Evolutionary conservation across 2,113 vertebrate genomes (phyloP).

Genomic region (Jacana jacana): DNA sequence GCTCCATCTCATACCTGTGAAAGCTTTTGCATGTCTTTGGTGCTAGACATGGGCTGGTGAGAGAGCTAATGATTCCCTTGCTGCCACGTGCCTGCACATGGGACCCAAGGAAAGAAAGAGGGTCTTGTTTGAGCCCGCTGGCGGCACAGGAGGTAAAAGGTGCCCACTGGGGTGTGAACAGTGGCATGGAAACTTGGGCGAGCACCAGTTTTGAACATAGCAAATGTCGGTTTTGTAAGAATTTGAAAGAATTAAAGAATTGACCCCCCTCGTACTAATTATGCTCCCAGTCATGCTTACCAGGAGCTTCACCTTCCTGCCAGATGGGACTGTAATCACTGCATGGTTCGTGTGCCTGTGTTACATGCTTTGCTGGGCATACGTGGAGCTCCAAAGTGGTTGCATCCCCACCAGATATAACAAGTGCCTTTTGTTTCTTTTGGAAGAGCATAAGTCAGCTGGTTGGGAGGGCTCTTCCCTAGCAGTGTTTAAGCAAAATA

Average conservation of each 20-base stretch:
- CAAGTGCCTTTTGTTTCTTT: background rate
- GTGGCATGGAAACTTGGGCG: background rate
- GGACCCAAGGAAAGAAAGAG: background rate
- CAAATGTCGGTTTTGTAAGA: background rate
- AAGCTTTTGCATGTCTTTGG: background rate
- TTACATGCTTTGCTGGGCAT: background rate
- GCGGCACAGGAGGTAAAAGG: background rate
- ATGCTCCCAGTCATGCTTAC: background rate
- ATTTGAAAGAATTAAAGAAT: background rate
- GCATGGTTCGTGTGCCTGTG: background rate
- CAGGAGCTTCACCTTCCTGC: background rate
- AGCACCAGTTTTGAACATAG: background rate
- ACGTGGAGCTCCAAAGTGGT: background rate
- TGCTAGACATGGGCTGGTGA: background rate
- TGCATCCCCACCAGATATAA: background rate
- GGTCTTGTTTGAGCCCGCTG: background rate
- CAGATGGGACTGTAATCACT: accelerated
- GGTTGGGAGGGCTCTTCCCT: background rate
- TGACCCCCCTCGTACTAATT: background rate
- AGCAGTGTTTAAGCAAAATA: background rate
- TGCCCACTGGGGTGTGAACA: background rate
- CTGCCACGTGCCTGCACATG: background rate
- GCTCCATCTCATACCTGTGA: background rate
- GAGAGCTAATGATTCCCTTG: background rate
- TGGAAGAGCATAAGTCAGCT: background rate